Conservation (phyloP, 2,888 invertebrate genomes). For the Colostygia pectinataria region DNA sequence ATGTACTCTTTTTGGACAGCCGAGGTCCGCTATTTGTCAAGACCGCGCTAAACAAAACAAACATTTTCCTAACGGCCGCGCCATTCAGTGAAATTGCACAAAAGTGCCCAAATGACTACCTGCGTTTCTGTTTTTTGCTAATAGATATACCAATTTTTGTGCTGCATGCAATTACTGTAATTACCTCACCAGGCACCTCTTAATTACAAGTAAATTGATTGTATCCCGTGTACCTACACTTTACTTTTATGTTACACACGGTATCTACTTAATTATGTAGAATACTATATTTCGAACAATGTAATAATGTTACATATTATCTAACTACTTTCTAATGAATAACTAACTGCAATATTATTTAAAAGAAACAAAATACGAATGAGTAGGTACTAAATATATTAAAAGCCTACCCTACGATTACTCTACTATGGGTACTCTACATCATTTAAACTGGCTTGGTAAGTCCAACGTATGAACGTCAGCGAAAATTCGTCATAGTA, state of each 20-base stretch:
- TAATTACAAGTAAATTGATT: too few species aligned
- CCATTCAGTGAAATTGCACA: conserved; percentile 59
- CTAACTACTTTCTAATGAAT: too few species aligned
- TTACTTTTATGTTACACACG: too few species aligned
- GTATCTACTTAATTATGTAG: too few species aligned
- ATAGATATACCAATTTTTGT: not conserved
- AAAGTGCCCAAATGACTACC: conserved; percentile 61
- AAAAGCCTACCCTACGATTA: too few species aligned
- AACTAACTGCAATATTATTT: too few species aligned
- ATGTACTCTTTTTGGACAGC: conserved; percentile 29
- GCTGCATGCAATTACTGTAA: not conserved
- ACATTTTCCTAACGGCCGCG: conserved; percentile 50
- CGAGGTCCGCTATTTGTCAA: conserved; percentile 21
- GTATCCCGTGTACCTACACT: too few species aligned
- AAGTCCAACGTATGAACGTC: conserved; percentile 26
- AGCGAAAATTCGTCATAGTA: conserved; percentile 26
- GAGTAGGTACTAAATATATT: too few species aligned
- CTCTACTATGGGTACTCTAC: not conserved
- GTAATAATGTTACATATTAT: too few species aligned
- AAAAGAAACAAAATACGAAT: too few species aligned
- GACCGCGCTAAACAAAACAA: conserved; percentile 51
- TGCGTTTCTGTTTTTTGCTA: conserved; percentile 47
- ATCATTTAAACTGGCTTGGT: conserved; percentile 24
- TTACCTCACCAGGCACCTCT: too few species aligned
- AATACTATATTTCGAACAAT: too few species aligned